Evolutionary conservation across 2,888 invertebrate genomes (phyloP).

Genomic region (Hirtodrosophila histrioides): DNA sequence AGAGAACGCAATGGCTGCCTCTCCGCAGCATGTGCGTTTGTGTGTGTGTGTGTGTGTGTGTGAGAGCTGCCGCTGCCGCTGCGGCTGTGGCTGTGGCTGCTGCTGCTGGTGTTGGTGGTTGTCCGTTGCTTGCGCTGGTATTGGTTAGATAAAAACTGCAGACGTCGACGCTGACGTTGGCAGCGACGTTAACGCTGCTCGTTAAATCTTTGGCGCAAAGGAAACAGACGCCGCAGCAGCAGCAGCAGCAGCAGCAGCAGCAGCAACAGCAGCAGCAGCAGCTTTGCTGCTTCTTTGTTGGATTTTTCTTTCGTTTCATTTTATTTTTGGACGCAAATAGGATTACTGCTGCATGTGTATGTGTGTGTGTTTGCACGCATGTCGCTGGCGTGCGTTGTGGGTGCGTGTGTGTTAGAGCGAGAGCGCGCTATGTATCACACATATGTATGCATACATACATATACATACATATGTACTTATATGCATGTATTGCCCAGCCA

Average conservation of each 20-base stretch:
- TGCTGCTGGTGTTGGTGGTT: slow-evolving; percentile 56
- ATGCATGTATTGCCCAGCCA: slow-evolving; percentile 37
- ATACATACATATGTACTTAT: slow-evolving; percentile 5
- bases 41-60: slow-evolving; percentile 21
- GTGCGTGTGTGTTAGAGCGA: slow-evolving; percentile 44
- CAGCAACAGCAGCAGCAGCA: slow-evolving; percentile 54
- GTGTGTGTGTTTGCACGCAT: slow-evolving; percentile 46
- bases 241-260: slow-evolving; percentile 54
- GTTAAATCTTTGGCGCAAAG: slow-evolving; percentile 64
- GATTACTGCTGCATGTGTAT: slow-evolving; percentile 57
- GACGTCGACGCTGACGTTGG: slow-evolving; percentile 31
- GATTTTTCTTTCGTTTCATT: slow-evolving; percentile 66
- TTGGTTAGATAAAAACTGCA: slow-evolving; percentile 71
- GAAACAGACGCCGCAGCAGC: slow-evolving; percentile 47
- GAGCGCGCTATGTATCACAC: slow-evolving; percentile 37
- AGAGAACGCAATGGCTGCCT: slow-evolving; percentile 63
- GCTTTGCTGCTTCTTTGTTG: slow-evolving; percentile 68
- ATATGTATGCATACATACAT: slow-evolving; percentile 10
- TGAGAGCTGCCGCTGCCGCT: slow-evolving; percentile 36
- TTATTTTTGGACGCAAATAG: slow-evolving; percentile 75
- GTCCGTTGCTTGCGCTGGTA: slow-evolving; percentile 52
- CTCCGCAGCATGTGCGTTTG: slow-evolving; percentile 2
- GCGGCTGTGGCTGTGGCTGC: slow-evolving; percentile 24
- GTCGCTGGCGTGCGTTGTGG: slow-evolving; percentile 55
- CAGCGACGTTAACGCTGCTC: slow-evolving; percentile 28